phyloP scores from a whole-genome alignment of 2,888 invertebrate genomes.

The Crossocerus cetratus region DNA sequence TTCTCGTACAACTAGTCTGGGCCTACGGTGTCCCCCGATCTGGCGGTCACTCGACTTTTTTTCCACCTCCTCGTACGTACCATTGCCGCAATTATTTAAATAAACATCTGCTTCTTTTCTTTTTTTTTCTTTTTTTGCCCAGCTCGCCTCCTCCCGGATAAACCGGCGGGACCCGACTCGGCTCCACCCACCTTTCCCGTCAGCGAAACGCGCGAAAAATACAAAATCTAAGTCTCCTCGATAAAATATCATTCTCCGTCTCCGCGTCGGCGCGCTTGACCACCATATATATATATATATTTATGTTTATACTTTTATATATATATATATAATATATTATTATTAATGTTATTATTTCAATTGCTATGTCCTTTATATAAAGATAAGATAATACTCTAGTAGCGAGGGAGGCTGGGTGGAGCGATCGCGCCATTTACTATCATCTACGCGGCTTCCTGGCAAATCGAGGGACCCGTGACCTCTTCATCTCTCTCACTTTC shows the following conservation, averaged over 20 bases:
- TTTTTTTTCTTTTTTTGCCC: slow-evolving; percentile 26
- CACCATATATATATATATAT: slow-evolving; percentile 52
- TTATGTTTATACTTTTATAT: slow-evolving; percentile 52
- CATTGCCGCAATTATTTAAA: slow-evolving; percentile 1
- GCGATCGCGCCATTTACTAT: slow-evolving; percentile 59
- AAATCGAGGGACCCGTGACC: slow-evolving; percentile 55
- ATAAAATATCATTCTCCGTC: slow-evolving; percentile 69
- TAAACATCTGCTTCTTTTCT: not conserved
- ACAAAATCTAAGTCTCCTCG: slow-evolving; percentile 75
- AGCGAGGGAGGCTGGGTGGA: slow-evolving; percentile 73
- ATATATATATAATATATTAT: slow-evolving; percentile 56
- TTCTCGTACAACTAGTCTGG: slow-evolving; percentile 17
- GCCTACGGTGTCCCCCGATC: slow-evolving; percentile 44
- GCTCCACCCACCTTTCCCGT: slow-evolving; percentile 64
- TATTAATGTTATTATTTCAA: slow-evolving; percentile 70
- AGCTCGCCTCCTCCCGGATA: slow-evolving; percentile 1
- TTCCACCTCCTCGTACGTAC: not conserved
- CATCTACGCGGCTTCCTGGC: slow-evolving; percentile 36
- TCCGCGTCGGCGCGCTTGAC: slow-evolving; percentile 39
- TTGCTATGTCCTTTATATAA: slow-evolving; percentile 73
- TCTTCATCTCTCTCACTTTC: not conserved
- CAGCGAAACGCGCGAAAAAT: slow-evolving; percentile 71
- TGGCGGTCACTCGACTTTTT: slow-evolving; percentile 17
- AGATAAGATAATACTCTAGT: slow-evolving; percentile 74
- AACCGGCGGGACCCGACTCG: slow-evolving; percentile 34